Conservation (phyloP, 2,797 vertebrate genomes). For the Agapornis canus region DNA sequence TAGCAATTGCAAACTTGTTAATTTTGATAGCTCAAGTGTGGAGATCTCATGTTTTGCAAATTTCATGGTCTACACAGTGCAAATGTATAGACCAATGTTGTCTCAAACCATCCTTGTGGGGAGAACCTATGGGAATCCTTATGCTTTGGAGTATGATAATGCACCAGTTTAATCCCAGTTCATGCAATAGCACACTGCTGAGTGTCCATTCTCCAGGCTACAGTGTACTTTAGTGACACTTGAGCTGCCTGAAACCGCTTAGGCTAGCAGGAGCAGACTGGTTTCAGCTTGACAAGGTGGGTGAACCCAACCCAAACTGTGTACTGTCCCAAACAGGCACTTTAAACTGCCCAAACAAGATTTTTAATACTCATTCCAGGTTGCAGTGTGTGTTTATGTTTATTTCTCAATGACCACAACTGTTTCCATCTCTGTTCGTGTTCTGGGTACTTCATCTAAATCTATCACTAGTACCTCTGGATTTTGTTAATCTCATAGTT, state of each 20-base stretch:
- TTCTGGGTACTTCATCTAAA: background rate
- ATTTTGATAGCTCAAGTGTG: background rate
- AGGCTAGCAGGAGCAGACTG: background rate
- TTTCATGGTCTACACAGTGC: background rate
- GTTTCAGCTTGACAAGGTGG: background rate
- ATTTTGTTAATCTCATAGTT: background rate
- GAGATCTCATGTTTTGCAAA: background rate
- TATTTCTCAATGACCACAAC: accelerated
- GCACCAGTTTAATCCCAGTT: background rate
- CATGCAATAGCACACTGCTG: accelerated
- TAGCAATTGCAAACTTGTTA: background rate
- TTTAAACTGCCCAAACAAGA: background rate
- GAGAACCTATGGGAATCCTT: accelerated
- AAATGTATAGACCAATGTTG: accelerated
- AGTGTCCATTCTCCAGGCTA: background rate
- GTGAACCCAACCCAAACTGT: background rate
- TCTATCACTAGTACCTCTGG: too few relatives aligned
- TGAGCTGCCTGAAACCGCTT: too few relatives aligned
- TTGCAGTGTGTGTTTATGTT: background rate
- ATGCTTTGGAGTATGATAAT: background rate
- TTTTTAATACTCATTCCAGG: background rate
- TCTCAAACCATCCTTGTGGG: background rate
- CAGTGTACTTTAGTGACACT: background rate
- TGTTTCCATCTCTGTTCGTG: background rate
- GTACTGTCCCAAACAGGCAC: accelerated